A percentile compares a stretch with the other conserved stretches of the same genome.
These are phyloP conservation scores for Didymodactylos carnosus DNA, from an alignment of 2,888 invertebrate genomes.

Conservation along the genomic window DNA sequence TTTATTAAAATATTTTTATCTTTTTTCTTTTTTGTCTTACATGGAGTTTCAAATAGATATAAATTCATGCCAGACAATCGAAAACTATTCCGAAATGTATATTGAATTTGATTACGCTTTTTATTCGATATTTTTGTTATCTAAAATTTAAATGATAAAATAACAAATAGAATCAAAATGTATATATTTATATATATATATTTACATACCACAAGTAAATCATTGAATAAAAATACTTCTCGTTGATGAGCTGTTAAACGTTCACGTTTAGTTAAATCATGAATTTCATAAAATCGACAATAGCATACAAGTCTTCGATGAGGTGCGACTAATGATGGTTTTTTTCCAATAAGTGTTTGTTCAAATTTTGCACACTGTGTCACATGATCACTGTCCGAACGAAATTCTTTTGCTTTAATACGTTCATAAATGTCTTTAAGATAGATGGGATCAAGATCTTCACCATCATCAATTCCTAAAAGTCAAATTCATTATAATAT, in stretches of 20 bases:
- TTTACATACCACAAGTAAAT: slow-evolving; percentile 55
- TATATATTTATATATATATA: background rate
- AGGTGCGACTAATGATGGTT: slow-evolving; percentile 71
- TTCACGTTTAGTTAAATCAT: slow-evolving; percentile 83
- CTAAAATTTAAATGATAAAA: too few relatives aligned
- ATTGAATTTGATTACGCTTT: slow-evolving; percentile 74
- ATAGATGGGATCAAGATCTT: slow-evolving; percentile 76
- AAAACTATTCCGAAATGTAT: slow-evolving; percentile 82
- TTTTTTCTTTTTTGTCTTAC: too few relatives aligned
- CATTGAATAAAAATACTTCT: slow-evolving; percentile 92
- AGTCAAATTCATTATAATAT: too few relatives aligned
- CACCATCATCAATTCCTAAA: slow-evolving; percentile 24
- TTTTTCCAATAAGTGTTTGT: slow-evolving; percentile 66
- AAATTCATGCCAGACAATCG: slow-evolving; percentile 77
- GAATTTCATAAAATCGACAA: slow-evolving; percentile 88
- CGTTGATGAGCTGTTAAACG: slow-evolving; percentile 54
- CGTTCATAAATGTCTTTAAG: slow-evolving; percentile 81
- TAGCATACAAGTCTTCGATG: slow-evolving; percentile 92
- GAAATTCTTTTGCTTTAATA: slow-evolving; percentile 79
- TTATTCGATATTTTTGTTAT: slow-evolving; percentile 86
- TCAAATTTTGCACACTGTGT: slow-evolving; percentile 89
- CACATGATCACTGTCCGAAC: slow-evolving; percentile 81
- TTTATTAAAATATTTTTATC: too few relatives aligned
- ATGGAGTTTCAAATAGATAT: slow-evolving; percentile 52
- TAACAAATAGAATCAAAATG: background rate